phyloP scores from a whole-genome alignment of 2,888 invertebrate species.

The Drosophila imparisetae region DNA sequence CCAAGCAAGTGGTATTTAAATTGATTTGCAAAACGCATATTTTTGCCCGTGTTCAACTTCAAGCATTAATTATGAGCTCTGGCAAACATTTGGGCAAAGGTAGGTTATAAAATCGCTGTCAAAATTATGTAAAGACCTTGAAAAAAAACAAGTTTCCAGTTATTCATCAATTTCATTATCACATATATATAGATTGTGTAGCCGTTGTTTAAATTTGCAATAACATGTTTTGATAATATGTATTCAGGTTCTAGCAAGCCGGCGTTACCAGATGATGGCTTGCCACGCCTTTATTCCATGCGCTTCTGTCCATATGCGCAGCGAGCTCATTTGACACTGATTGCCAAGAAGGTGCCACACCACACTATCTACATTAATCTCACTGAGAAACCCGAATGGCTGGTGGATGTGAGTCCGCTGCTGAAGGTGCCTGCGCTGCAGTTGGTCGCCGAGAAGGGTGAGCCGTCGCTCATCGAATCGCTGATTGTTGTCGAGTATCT shows the following conservation, averaged over 20 bases:
- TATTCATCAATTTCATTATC: slow-evolving; percentile 12
- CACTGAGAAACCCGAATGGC: slow-evolving; percentile 93
- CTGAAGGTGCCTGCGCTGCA: slow-evolving; percentile 92
- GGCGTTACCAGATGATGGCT: slow-evolving; percentile 86
- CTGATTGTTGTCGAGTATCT: slow-evolving; percentile 91
- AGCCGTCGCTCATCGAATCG: slow-evolving; percentile 90
- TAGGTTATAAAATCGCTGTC: slow-evolving; percentile 13
- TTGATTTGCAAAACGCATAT: slow-evolving; percentile 12
- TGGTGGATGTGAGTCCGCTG: slow-evolving; percentile 87
- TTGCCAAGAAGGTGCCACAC: slow-evolving; percentile 91
- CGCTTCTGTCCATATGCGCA: slow-evolving; percentile 94
- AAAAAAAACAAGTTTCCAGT: slow-evolving; percentile 30
- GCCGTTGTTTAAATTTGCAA: background rate
- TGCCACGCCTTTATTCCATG: slow-evolving; percentile 92
- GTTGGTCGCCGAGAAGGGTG: slow-evolving; percentile 86
- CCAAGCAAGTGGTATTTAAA: background rate
- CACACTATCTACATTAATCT: slow-evolving; percentile 91
- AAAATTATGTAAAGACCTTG: slow-evolving; percentile 1
- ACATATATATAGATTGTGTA: background rate
- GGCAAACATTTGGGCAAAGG: slow-evolving; percentile 67
- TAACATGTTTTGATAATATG: background rate
- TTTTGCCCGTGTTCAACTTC: slow-evolving; percentile 25
- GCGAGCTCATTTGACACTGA: slow-evolving; percentile 90
- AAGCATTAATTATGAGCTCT: slow-evolving; percentile 49
- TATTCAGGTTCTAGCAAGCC: slow-evolving; percentile 88